Conservation (phyloP, 2,797 vertebrate genomes). For the Fistularia tabacaria region DNA sequence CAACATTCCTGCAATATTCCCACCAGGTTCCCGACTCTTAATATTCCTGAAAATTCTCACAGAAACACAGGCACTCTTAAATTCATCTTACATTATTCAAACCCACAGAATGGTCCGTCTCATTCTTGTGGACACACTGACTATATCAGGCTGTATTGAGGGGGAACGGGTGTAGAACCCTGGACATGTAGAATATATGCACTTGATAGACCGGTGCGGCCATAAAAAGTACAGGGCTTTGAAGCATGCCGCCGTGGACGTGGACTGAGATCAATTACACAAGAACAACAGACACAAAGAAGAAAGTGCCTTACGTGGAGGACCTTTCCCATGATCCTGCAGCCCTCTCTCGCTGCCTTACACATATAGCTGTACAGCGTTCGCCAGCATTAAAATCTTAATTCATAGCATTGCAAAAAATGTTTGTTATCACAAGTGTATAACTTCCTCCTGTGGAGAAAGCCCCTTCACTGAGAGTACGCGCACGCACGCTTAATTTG, state of each 20-base stretch:
- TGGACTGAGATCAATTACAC: conserved; percentile 83
- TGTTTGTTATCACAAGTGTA: conserved; percentile 9
- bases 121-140: background rate
- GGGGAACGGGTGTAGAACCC: background rate
- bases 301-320: conserved; percentile 76
- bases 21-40: conserved; percentile 6
- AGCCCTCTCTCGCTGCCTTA: conserved; percentile 38
- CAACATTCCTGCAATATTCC: conserved; percentile 8
- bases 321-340: conserved; percentile 83
- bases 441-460: conserved; percentile 12
- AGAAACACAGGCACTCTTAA: background rate
- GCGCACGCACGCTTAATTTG: conserved; percentile 57
- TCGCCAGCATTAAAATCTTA: background rate
- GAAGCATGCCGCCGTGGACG: conserved; percentile 74
- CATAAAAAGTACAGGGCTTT: conserved; percentile 66
- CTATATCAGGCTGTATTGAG: background rate
- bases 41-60: conserved; percentile 15
- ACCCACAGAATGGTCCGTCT: background rate
- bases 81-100: background rate
- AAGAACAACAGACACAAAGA: conserved; percentile 80
- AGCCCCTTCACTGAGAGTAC: conserved; percentile 48
- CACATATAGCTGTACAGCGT: background rate
- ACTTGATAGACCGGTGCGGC: conserved; percentile 6
- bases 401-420: background rate
- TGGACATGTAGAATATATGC: background rate